Conservation (phyloP, 35 echinoderm and acorn worm species). For the Strongylocentrotus purpuratus region DNA sequence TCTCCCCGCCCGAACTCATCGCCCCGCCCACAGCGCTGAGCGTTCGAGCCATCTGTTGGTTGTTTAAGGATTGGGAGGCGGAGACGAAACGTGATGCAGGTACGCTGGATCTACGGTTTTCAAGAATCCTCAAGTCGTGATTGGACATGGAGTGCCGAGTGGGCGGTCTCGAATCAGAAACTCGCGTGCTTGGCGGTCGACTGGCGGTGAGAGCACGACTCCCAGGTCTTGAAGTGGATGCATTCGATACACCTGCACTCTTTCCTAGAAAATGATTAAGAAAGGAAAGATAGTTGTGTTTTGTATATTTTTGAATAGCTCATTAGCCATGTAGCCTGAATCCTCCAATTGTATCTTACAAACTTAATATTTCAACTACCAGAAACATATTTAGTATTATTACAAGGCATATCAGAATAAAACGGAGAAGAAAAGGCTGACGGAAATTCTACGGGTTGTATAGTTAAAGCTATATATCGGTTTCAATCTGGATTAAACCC, state of each 20-base stretch:
- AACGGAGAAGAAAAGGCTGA: too few relatives aligned
- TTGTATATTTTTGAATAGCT: neutral
- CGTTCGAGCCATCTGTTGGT: neutral
- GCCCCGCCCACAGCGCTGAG: conserved; percentile 27
- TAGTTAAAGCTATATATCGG: too few relatives aligned
- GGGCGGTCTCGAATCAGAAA: conserved; percentile 20
- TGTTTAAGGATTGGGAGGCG: neutral
- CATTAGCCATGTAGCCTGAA: neutral
- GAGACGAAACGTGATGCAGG: conserved; percentile 26
- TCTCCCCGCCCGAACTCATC: conserved; percentile 20
- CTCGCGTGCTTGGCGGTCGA: conserved; percentile 16
- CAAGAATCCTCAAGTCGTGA: conserved; percentile 34
- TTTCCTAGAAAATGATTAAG: neutral
- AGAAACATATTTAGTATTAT: neutral
- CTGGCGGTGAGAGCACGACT: neutral
- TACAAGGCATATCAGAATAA: neutral
- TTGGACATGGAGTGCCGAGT: conserved; percentile 7
- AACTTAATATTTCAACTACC: neutral
- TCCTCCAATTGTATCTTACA: neutral
- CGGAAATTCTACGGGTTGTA: too few relatives aligned
- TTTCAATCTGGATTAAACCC: too few relatives aligned
- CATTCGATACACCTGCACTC: neutral
- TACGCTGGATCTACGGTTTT: conserved; percentile 31
- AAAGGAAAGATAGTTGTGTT: neutral
- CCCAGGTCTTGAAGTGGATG: neutral